These are phyloP conservation scores for Gisinianus flammeolus DNA, from an alignment of 2,888 invertebrate genomes.

Conservation along the genomic window DNA sequence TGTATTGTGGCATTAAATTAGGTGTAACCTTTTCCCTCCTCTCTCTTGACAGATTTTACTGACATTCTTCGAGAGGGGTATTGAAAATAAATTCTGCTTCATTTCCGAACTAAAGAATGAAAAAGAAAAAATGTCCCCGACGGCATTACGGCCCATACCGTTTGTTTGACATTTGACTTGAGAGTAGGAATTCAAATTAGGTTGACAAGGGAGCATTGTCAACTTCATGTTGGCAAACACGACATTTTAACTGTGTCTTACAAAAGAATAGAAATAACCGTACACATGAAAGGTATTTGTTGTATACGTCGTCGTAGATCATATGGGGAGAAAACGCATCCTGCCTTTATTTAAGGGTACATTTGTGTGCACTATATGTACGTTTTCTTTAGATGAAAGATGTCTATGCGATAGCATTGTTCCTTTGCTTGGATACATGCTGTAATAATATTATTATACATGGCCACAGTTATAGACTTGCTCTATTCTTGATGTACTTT, in stretches of 20 bases:
- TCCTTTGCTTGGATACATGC: too few species aligned
- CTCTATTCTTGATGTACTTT: too few species aligned
- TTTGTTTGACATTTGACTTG: constrained; percentile 23
- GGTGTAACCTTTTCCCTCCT: neutral
- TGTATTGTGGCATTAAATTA: neutral
- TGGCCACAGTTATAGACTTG: too few species aligned
- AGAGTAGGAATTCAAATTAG: constrained; percentile 26
- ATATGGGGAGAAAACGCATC: too few species aligned
- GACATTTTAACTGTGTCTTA: neutral
- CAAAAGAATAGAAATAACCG: neutral
- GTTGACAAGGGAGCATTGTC: constrained; percentile 19
- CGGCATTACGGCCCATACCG: neutral
- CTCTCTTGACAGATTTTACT: neutral
- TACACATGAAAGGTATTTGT: neutral
- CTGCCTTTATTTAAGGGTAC: neutral
- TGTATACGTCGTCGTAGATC: neutral
- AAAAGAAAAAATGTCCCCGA: neutral
- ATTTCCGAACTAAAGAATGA: too few species aligned
- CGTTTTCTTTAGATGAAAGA: too few species aligned
- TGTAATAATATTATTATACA: too few species aligned
- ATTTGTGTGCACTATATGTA: too few species aligned
- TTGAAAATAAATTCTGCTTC: constrained; percentile 8
- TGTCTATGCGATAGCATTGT: too few species aligned
- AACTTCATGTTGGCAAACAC: neutral
- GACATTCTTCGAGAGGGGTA: constrained; percentile 3